Conservation (phyloP, 2,113 vertebrate genomes). For the Epinephelus cyanopodus region DNA sequence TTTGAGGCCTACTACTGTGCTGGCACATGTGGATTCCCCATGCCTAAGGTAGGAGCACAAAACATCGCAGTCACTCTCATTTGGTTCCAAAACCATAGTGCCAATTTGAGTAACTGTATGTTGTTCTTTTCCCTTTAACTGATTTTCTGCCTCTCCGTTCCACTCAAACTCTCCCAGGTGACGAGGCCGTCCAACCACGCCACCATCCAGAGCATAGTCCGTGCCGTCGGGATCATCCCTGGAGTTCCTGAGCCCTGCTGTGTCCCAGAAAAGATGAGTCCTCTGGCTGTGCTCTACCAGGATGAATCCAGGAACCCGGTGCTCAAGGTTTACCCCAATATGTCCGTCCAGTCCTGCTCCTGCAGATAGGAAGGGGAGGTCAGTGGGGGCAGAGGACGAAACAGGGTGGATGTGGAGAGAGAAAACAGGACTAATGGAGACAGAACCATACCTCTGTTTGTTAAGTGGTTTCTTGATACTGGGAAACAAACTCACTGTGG, state of each 20-base stretch:
- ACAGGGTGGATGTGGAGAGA: constrained; percentile 17
- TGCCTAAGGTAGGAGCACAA: constrained; percentile 90
- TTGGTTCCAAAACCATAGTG: neutral
- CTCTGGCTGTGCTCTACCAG: constrained; percentile 92
- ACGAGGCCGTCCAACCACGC: constrained; percentile 94
- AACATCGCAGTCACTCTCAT: neutral
- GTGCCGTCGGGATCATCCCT: constrained; percentile 93
- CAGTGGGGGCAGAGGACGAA: constrained; percentile 18
- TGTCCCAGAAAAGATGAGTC: constrained; percentile 93
- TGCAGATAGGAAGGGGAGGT: constrained; percentile 86
- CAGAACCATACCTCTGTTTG: constrained; percentile 57
- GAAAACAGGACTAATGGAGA: constrained; percentile 53
- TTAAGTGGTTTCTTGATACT: constrained; percentile 51
- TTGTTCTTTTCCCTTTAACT: neutral
- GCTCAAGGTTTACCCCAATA: constrained; percentile 95
- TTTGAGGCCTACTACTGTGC: constrained; percentile 97
- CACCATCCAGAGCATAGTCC: constrained; percentile 97
- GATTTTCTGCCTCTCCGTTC: neutral
- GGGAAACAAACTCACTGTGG: constrained; percentile 57
- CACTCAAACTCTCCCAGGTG: constrained; percentile 80
- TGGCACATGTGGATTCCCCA: constrained; percentile 94
- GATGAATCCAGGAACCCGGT: constrained; percentile 92
- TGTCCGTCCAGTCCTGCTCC: constrained; percentile 95
- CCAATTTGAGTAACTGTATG: neutral
- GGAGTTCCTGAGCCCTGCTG: constrained; percentile 96